These are phyloP conservation scores for Gryon sp. DNA, from an alignment of 1,140 invertebrate genomes.

Conservation along the genomic window DNA sequence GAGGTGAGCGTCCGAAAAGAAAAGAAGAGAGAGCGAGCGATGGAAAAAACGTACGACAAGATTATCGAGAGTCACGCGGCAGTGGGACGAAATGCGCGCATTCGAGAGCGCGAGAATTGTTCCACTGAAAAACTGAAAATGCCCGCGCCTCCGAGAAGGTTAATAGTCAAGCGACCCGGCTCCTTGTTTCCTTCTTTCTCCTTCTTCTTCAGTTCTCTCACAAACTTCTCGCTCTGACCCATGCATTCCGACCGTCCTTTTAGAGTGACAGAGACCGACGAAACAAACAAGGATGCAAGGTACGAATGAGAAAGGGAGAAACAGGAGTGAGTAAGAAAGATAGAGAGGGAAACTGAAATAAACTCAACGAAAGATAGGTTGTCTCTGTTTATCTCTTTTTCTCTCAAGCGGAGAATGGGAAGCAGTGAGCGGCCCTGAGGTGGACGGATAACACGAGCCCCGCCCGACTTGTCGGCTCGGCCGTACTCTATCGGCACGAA, in stretches of 20 bases:
- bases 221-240: conserved; percentile 24
- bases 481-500: conserved; percentile 33
- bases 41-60: conserved; percentile 31
- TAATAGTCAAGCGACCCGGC: conserved; percentile 53
- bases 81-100: conserved; percentile 31
- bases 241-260: conserved; percentile 50
- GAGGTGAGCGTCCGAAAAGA: conserved; percentile 19
- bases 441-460: conserved; percentile 59
- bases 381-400: too few relatives aligned
- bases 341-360: too few relatives aligned
- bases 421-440: conserved; percentile 56
- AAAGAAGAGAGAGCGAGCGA: conserved; percentile 1
- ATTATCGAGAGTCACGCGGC: conserved; percentile 53
- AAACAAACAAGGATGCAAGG: too few relatives aligned
- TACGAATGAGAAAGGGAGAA: too few relatives aligned
- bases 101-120: conserved; percentile 56
- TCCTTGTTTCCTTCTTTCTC: conserved; percentile 13
- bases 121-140: conserved; percentile 56
- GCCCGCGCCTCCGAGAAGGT: conserved; percentile 51
- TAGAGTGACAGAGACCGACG: conserved; percentile 15
- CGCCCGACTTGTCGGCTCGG: conserved; percentile 55
- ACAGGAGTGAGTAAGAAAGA: too few relatives aligned
- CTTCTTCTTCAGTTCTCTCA: not conserved
- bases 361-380: too few relatives aligned
- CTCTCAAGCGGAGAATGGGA: conserved; percentile 61